phyloP scores from a whole-genome alignment of 1,140 invertebrate species.

The Procambarus clarkii region DNA sequence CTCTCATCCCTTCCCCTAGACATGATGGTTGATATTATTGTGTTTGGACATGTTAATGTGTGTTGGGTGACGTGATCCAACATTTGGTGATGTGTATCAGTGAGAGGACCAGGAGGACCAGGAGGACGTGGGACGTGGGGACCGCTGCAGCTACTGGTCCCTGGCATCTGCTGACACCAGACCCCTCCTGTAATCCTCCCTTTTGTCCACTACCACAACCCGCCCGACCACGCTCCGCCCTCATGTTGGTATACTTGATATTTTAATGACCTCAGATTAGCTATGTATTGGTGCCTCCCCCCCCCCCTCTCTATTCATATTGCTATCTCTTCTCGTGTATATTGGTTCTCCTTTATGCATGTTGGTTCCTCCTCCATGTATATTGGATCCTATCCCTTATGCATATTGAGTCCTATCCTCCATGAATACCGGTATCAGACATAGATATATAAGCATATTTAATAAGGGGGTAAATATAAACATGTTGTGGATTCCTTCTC shows the following conservation, averaged over 20 bases:
- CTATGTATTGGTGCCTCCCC: background rate
- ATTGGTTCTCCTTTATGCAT: too few relatives aligned
- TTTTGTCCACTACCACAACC: background rate
- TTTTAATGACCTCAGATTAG: background rate
- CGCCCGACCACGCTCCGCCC: background rate
- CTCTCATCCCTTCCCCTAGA: too few relatives aligned
- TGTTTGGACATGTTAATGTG: background rate
- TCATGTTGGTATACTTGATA: conserved; percentile 3
- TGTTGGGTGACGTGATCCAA: background rate
- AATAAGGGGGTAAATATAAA: too few relatives aligned
- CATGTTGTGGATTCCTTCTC: too few relatives aligned
- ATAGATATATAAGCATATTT: too few relatives aligned
- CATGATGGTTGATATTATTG: background rate
- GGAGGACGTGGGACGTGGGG: background rate
- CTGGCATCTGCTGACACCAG: background rate
- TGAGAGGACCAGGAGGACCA: background rate
- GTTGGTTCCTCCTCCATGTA: too few relatives aligned
- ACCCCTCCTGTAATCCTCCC: background rate
- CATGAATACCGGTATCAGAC: too few relatives aligned
- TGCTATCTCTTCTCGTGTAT: too few relatives aligned
- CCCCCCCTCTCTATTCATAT: too few relatives aligned
- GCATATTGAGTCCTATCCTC: too few relatives aligned
- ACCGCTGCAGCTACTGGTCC: background rate
- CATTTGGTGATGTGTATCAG: background rate
- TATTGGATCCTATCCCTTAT: too few relatives aligned